Evolutionary conservation across 2,113 vertebrate species (phyloP), one percentile per base, ranked within the genome.

Genomic region (Myiopsitta monachus): DNA sequence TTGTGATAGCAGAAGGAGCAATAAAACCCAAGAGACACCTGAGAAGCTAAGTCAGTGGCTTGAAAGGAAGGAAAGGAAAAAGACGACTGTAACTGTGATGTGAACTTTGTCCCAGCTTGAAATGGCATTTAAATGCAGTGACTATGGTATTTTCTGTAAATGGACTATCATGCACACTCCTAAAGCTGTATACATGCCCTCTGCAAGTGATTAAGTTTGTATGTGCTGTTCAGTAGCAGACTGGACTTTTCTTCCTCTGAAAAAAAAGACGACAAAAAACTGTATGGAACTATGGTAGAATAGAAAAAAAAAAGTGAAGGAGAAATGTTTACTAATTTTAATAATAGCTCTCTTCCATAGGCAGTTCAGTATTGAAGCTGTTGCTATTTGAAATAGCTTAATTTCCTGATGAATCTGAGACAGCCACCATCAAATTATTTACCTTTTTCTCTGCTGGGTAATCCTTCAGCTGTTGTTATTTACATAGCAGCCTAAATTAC

Each of bases 41-140:
- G 64, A 92, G 83, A 81, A 88, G 21, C 12, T 61, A 88, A 94
- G 64, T 41, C 55, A 55, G 24, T 1, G 1, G 21, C 47, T 72
- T 94, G 67, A 93, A 96, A 88, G 14, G 36, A 64, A 83, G 18
- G 27, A 33, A 70, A 73, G 43, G 43, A 68, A 77, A 87, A 91
- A 77, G 47, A 76, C 67, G 70, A 36, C 33, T 83, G 27, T 47
- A 70, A 61, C 26, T 72, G 61, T 51, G 64, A 77, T 74, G 69
- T 75, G 83, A 94, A 88, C 73, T 90, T 93, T 81, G 54, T 90
- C 33, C 24, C 36, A 75, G 16, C 74, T 90, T 96, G 55, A 88
- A 68, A 75, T 72, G 55, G n/a, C 55, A 52, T 90, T 92, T 92
- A 72, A 64, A 76, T 83, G 59, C 36, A 55, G 41, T 43, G 67